A percentile compares a stretch with the other conserved stretches of the same genome.
Conservation (phyloP, 2,888 invertebrate genomes). For the Cremastinae sp. region DNA sequence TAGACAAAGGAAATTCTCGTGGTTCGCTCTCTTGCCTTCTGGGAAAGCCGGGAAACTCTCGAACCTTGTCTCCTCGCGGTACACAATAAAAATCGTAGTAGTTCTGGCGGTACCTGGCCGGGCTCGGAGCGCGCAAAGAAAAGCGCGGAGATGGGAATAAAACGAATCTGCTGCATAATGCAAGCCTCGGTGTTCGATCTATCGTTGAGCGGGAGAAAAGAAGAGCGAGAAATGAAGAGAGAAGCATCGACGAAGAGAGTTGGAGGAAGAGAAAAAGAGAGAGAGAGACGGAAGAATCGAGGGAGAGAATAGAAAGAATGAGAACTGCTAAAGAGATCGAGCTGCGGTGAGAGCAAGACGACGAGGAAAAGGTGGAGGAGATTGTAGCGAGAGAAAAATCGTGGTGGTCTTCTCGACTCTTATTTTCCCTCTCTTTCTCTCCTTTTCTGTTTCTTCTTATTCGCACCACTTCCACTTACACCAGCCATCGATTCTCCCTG, state of each 20-base stretch:
- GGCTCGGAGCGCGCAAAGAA: conserved; percentile 35
- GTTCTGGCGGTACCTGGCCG: conserved; percentile 23
- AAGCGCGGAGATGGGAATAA: conserved; percentile 57
- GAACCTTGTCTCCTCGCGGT: conserved; percentile 38
- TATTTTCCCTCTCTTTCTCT: conserved; percentile 2
- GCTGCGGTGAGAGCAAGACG: conserved; percentile 26
- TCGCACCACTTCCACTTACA: conserved; percentile 42
- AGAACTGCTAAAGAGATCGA: conserved; percentile 45
- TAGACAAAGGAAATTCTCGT: conserved; percentile 68
- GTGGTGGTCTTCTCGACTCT: conserved; percentile 44
- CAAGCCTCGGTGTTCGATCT: conserved; percentile 61
- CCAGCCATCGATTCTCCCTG: conserved; percentile 53
- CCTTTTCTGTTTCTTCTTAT: conserved; percentile 2
- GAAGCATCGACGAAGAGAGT: conserved; percentile 16
- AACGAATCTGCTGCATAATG: conserved; percentile 62
- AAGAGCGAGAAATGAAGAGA: conserved; percentile 18
- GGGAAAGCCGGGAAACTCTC: conserved; percentile 23
- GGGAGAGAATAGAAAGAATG: conserved; percentile 20
- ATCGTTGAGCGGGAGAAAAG: conserved; percentile 44
- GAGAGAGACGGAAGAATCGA: conserved; percentile 6
- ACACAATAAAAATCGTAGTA: conserved; percentile 59
- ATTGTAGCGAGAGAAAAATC: conserved; percentile 52
- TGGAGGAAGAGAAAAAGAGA: conserved; percentile 19
- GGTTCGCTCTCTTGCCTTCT: conserved; percentile 22
- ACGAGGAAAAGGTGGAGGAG: conserved; percentile 23